These are phyloP conservation scores for Venturia canescens DNA, from an alignment of 1,140 invertebrate species.

Conservation along the genomic window DNA sequence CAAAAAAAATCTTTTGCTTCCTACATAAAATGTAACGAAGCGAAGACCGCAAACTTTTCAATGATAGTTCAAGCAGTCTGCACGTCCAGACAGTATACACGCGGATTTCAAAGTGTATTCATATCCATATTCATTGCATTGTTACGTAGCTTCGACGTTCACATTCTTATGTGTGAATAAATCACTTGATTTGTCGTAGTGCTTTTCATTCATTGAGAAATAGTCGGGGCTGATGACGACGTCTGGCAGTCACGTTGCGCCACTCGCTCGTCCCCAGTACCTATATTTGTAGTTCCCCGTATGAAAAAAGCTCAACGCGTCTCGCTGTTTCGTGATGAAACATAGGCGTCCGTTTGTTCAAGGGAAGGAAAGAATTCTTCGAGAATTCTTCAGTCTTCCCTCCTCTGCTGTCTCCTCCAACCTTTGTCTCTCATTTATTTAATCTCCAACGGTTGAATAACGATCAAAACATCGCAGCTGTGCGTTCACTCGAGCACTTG, in stretches of 20 bases:
- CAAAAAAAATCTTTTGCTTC: no score
- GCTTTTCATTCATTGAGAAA: constrained; percentile 19
- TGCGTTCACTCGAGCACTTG: background rate
- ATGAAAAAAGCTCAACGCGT: background rate
- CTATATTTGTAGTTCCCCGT: background rate
- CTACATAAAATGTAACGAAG: no score
- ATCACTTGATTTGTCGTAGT: constrained; percentile 9
- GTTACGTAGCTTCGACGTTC: background rate
- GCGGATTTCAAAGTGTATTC: background rate
- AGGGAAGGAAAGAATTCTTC: background rate
- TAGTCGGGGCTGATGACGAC: background rate
- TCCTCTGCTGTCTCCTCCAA: background rate
- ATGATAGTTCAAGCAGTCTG: no score
- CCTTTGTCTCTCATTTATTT: background rate
- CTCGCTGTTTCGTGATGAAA: background rate
- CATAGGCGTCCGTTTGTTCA: constrained; percentile 3
- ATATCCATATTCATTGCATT: background rate
- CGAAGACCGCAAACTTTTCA: no score
- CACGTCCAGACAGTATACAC: background rate
- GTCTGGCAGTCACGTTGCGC: constrained; percentile 28
- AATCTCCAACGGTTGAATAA: background rate
- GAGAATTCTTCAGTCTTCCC: background rate
- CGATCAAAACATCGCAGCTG: constrained; percentile 12
- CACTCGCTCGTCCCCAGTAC: background rate
- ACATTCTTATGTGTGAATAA: background rate